These are phyloP conservation scores for Morpho helenor DNA, from an alignment of 2,888 invertebrate genomes.

Conservation along the genomic window DNA sequence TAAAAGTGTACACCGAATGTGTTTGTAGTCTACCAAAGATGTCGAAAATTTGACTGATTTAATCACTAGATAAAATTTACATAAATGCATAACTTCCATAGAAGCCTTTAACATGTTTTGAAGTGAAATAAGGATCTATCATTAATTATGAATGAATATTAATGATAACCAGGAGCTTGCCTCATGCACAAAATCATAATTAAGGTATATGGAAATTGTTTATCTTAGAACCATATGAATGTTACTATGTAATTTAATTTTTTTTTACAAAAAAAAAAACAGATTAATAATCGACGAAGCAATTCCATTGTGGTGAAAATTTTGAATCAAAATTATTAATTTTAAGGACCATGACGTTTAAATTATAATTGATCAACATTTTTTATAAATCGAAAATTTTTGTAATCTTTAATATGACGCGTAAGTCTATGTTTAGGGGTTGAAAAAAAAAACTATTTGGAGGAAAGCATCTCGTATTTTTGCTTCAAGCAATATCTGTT, in stretches of 20 bases:
- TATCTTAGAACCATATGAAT: slow-evolving; percentile 22
- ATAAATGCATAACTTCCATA: slow-evolving; percentile 27
- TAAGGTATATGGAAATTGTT: slow-evolving; percentile 27
- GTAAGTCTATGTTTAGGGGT: slow-evolving; percentile 28
- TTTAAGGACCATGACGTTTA: slow-evolving; percentile 63
- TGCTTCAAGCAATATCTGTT: slow-evolving; percentile 27
- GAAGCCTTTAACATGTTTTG: slow-evolving; percentile 23
- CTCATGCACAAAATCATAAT: slow-evolving; percentile 65
- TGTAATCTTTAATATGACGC: slow-evolving; percentile 34
- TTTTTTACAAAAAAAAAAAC: slow-evolving; percentile 18
- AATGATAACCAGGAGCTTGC: slow-evolving; percentile 42
- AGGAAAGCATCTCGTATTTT: slow-evolving; percentile 27
- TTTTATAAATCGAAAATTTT: slow-evolving; percentile 36
- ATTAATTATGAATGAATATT: slow-evolving; percentile 39
- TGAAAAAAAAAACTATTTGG: slow-evolving; percentile 18
- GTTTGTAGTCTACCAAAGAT: slow-evolving; percentile 62
- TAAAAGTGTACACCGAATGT: slow-evolving; percentile 31
- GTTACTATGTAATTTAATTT: slow-evolving; percentile 24
- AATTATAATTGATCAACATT: slow-evolving; percentile 71
- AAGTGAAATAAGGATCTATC: slow-evolving; percentile 24
- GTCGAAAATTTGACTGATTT: slow-evolving; percentile 47
- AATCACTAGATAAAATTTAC: slow-evolving; percentile 34
- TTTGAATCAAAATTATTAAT: slow-evolving; percentile 56
- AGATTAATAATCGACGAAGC: slow-evolving; percentile 22
- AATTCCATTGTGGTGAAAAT: slow-evolving; percentile 29